Evolutionary conservation across 2,888 invertebrate species (phyloP), one percentile per base, ranked within the genome.

Genomic region (Acanthococcus lagerstroemiae): DNA sequence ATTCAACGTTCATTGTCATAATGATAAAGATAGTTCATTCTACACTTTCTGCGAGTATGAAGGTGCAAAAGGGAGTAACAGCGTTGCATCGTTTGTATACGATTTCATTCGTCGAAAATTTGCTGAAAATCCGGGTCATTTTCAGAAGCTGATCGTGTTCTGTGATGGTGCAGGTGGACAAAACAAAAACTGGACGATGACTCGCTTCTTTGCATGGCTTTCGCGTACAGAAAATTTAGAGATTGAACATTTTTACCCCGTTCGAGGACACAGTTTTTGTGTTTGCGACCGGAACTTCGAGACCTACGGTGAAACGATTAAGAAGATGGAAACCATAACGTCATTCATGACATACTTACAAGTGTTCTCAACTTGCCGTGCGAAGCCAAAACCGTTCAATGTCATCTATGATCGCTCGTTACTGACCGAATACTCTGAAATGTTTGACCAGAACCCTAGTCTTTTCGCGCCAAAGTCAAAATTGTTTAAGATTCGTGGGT

Each of bases 1-100:
- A 12, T 71, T 71, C 55, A 70, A 70, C 56, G 48, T 69, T 26
- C 70, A 70, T 55, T 67, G 67, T 48, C 70, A 70, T 56, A 70
- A 70, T 55, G 67, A 69, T 48, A 57, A 54, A 26, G 50, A 48
- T 12, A 67, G 67, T 19, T 15, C 30, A 25, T 63, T 67, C 30
- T 70, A 67, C 45, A 60, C 61, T 27, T 70, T 69, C 57, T 26
- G 68, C 22, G 69, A 70, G 55, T 57, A 60, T 17, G 54, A 69
- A 56, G 61, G 54, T 27, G 61, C 57, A 37, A 70, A 70, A 66
- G 67, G 67, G 21, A 44, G 56, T 26, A 54, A 68, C 50, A 54
- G 52, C 37, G 69, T 69, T 9, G 54, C 55, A 26, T 69, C 68
- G 17, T 67, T 67, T 27, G 27, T 70, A 4, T 60, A 67, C 58